Conservation (phyloP, 1,140 invertebrate genomes). For the Spodoptera frugiperda region DNA sequence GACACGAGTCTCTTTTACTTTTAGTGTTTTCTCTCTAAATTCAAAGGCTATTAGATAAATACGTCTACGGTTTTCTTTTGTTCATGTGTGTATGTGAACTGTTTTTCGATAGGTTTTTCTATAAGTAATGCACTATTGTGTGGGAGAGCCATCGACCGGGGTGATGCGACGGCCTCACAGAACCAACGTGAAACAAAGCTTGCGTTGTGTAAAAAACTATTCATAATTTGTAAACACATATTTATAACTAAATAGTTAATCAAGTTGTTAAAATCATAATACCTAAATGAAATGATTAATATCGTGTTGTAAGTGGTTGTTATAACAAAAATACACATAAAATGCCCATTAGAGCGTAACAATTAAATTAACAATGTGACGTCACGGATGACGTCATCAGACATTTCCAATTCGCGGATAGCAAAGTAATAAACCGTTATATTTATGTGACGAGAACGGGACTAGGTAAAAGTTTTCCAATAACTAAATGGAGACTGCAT, state of each 20-base stretch:
- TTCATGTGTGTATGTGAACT: too few species aligned
- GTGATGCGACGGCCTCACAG: too few species aligned
- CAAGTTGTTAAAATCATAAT: not conserved
- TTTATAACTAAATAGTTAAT: too few species aligned
- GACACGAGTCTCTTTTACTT: not conserved
- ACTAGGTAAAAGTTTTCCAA: constrained; percentile 40
- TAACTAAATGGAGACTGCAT: constrained; percentile 51
- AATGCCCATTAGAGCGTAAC: constrained; percentile 16
- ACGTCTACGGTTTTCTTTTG: too few species aligned
- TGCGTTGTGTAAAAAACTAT: too few species aligned
- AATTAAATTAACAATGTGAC: constrained; percentile 27
- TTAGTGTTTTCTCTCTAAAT: not conserved
- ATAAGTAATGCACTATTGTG: too few species aligned
- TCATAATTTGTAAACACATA: too few species aligned
- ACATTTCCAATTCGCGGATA: constrained; percentile 32
- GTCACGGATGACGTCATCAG: constrained; percentile 24
- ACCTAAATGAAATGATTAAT: not conserved
- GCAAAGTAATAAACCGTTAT: constrained; percentile 33
- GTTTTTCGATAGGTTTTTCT: too few species aligned
- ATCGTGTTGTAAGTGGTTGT: not conserved
- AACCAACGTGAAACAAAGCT: too few species aligned
- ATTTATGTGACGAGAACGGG: constrained; percentile 39
- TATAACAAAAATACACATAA: constrained; percentile 34
- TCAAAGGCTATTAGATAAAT: too few species aligned
- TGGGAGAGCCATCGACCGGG: too few species aligned